Conservation (phyloP, 2,113 vertebrate species). For the Nettapus auritus region DNA sequence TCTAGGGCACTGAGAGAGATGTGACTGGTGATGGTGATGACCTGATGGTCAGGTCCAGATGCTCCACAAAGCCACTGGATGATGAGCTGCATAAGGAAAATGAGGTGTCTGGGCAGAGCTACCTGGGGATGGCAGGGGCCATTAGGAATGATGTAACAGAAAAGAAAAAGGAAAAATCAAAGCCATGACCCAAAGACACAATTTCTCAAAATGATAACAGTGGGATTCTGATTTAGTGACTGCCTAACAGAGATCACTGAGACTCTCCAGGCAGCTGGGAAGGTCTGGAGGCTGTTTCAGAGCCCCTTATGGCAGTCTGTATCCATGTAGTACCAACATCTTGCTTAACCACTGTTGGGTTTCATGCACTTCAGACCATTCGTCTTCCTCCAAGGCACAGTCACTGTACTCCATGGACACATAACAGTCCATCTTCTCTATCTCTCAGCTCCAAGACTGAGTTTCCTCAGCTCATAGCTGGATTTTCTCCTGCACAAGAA, state of each 20-base stretch:
- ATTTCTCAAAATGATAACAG: neutral
- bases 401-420: neutral
- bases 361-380: neutral
- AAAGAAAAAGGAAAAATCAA: neutral
- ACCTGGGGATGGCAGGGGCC: neutral
- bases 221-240: neutral
- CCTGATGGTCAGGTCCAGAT: neutral
- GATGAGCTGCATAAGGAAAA: neutral
- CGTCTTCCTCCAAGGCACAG: neutral
- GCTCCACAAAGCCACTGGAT: neutral
- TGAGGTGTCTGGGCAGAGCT: accelerated
- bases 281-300: neutral
- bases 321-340: neutral
- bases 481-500: neutral
- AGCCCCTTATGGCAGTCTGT: neutral
- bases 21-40: neutral
- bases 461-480: neutral
- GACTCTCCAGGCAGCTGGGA: neutral
- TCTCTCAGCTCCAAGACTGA: neutral
- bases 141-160: neutral
- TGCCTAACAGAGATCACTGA: neutral
- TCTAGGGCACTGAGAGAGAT: neutral
- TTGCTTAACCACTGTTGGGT: neutral
- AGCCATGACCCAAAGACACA: neutral
- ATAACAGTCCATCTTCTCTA: neutral